Conservation (phyloP, 2,113 vertebrate species). For the Oceanites oceanicus region DNA sequence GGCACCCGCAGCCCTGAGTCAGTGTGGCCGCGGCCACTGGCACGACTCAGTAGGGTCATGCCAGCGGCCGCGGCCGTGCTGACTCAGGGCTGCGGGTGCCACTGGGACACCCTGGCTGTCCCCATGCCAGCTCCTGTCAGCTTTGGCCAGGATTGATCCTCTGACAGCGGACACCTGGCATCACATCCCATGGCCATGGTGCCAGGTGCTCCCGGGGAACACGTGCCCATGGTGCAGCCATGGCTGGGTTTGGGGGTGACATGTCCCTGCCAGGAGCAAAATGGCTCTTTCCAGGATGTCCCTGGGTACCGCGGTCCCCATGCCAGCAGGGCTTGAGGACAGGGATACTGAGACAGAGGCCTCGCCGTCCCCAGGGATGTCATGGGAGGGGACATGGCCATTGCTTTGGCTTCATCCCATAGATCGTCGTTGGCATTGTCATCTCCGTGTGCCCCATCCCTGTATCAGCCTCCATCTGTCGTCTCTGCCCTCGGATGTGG, state of each 20-base stretch:
- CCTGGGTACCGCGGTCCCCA: accelerated
- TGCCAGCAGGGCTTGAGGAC: neutral
- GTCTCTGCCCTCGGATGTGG: neutral
- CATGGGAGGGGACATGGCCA: accelerated
- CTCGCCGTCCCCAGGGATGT: accelerated
- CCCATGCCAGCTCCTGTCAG: neutral
- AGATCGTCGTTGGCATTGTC: accelerated
- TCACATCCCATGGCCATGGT: accelerated
- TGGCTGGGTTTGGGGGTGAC: accelerated
- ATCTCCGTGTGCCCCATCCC: neutral
- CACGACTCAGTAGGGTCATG: neutral
- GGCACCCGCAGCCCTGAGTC: neutral
- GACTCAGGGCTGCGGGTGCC: neutral
- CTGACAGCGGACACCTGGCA: neutral
- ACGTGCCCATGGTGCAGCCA: accelerated
- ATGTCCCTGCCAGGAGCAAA: neutral
- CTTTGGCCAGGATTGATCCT: neutral
- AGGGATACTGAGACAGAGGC: neutral
- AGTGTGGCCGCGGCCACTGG: neutral
- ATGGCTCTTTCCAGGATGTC: accelerated
- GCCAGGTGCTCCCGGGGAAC: neutral
- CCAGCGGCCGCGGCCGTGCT: neutral
- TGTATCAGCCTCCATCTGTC: accelerated
- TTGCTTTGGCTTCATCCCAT: neutral
- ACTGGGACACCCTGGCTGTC: constrained; percentile 6